Evolutionary conservation across 2,888 invertebrate species (phyloP).

Genomic region (Mythimna impura): DNA sequence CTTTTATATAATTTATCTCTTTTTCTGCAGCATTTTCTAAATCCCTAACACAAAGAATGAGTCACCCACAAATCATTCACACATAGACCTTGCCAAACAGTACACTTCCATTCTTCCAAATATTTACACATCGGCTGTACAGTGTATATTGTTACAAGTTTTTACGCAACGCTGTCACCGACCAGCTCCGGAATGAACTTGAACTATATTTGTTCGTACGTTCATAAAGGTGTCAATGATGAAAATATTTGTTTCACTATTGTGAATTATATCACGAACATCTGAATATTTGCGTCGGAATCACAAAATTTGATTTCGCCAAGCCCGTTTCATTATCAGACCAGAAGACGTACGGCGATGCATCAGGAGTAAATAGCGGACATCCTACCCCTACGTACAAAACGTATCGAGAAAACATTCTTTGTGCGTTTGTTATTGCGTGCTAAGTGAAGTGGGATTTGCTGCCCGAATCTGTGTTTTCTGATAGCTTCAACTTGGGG

Average conservation of each 20-base stretch:
- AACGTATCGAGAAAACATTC: no score
- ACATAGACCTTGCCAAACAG: constrained; percentile 33
- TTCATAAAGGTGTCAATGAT: constrained; percentile 36
- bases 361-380: no score
- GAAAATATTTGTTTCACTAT: constrained; percentile 5
- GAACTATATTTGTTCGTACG: constrained; percentile 45
- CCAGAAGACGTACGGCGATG: no score
- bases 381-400: no score
- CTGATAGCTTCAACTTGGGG: no score
- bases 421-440: no score
- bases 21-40: neutral
- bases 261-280: neutral
- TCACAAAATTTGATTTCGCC: no score
- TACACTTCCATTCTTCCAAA: constrained; percentile 35
- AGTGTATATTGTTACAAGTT: constrained; percentile 47
- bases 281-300: neutral
- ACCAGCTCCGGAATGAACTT: constrained; percentile 43
- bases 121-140: constrained; percentile 47
- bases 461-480: no score
- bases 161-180: constrained; percentile 57
- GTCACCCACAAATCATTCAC: constrained; percentile 28
- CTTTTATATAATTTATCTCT: neutral
- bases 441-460: no score
- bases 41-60: neutral
- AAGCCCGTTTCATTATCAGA: no score